Percentiles rank a stretch among this genome's conserved stretches.
Evolutionary conservation across 2,888 invertebrate genomes (phyloP).

Genomic region (Sisyra terminalis): DNA sequence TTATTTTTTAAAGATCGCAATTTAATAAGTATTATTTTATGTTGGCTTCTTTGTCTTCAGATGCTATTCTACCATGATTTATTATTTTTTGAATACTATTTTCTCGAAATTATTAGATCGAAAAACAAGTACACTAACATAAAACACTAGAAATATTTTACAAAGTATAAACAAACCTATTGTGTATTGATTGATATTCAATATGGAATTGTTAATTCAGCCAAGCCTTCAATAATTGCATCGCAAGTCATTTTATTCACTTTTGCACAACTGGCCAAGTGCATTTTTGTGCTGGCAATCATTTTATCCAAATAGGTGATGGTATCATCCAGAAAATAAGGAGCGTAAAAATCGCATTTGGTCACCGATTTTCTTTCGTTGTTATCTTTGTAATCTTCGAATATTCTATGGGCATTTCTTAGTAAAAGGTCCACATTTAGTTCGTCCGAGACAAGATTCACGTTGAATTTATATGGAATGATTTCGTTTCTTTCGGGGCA

Average conservation of each 20-base stretch:
- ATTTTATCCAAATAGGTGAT: slow-evolving; percentile 39
- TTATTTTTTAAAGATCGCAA: no score
- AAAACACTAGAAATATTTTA: no score
- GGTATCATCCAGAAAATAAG: slow-evolving; percentile 32
- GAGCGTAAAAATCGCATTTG: slow-evolving; percentile 22
- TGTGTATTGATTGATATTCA: no score
- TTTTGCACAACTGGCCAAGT: slow-evolving; percentile 25
- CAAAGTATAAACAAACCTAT: no score
- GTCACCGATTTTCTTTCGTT: slow-evolving; percentile 11
- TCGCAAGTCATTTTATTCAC: slow-evolving; percentile 22
- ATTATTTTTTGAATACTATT: no score
- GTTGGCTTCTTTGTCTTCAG: no score
- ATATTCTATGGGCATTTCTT: slow-evolving; percentile 23
- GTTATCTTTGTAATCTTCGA: slow-evolving; percentile 15
- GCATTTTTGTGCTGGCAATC: slow-evolving; percentile 34
- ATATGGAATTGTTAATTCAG: no score
- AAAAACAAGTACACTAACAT: no score
- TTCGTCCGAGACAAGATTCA: slow-evolving; percentile 26
- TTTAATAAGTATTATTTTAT: no score
- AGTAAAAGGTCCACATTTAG: slow-evolving; percentile 25
- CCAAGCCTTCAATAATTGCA: slow-evolving; percentile 18
- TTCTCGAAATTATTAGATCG: no score
- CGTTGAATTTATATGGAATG: slow-evolving; percentile 34
- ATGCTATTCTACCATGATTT: no score
- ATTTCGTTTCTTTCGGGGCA: slow-evolving; percentile 22